Evolutionary conservation across 2,113 vertebrate species (phyloP).

Genomic region (Engystomops pustulosus): DNA sequence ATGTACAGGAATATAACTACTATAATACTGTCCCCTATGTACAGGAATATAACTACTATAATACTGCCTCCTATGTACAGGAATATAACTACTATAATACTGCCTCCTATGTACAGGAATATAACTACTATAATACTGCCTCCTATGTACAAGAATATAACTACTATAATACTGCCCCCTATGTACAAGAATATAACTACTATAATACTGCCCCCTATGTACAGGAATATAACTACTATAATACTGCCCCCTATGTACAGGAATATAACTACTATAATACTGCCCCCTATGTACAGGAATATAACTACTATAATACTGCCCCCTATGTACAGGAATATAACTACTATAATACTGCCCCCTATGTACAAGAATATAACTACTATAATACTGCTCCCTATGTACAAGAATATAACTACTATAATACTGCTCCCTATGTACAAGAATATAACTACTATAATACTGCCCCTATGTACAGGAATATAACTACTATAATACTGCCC

Average conservation of each 20-base stretch:
- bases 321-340: background rate
- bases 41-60: constrained; percentile 3
- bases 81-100: constrained; percentile 5
- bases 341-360: background rate
- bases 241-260: background rate
- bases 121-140: background rate
- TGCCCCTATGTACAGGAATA: too few species aligned
- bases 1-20: background rate
- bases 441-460: too few species aligned
- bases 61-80: background rate
- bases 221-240: background rate
- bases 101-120: background rate
- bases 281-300: background rate
- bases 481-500: too few species aligned
- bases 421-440: too few species aligned
- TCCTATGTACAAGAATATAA: constrained; percentile 3
- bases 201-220: constrained; percentile 3
- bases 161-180: constrained; percentile 6
- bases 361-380: background rate
- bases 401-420: too few species aligned
- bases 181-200: constrained; percentile 14
- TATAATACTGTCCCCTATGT: background rate
- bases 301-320: background rate
- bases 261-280: constrained; percentile 6
- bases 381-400: background rate